Conservation (phyloP, 2,888 invertebrate genomes). For the Drosophila colorata region DNA sequence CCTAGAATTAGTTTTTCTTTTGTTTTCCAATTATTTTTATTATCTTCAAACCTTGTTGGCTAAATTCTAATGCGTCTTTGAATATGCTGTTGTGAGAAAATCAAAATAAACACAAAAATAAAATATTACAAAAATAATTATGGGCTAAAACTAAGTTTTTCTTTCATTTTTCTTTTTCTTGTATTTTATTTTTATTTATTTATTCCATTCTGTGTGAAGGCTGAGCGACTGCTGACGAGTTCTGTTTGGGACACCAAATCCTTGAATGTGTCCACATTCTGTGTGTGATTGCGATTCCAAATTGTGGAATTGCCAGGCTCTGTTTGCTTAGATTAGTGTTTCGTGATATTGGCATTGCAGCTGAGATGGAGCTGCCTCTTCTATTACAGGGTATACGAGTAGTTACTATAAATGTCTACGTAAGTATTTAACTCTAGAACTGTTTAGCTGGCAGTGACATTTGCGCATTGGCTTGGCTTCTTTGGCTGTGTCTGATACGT, state of each 20-base stretch:
- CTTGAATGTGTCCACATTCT: conserved; percentile 1
- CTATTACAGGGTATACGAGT: conserved; percentile 18
- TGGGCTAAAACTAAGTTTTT: conserved; percentile 23
- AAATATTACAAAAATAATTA: conserved; percentile 14
- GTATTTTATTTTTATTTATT: background rate
- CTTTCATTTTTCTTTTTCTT: background rate
- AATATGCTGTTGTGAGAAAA: conserved; percentile 58
- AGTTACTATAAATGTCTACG: conserved; percentile 12
- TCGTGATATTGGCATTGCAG: conserved; percentile 42
- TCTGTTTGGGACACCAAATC: conserved; percentile 21
- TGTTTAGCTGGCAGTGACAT: conserved; percentile 64
- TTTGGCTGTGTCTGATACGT: conserved; percentile 51
- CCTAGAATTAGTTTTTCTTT: conserved; percentile 33
- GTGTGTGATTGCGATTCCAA: background rate
- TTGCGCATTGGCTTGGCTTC: conserved; percentile 69
- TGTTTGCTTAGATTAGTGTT: conserved; percentile 8
- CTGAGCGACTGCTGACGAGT: conserved; percentile 23
- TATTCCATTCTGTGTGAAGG: conserved; percentile 5
- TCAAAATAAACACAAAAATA: conserved; percentile 5
- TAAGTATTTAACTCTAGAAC: conserved; percentile 32
- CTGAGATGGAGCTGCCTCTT: conserved; percentile 14
- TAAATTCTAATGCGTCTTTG: conserved; percentile 79
- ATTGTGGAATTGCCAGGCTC: conserved; percentile 15
- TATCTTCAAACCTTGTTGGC: conserved; percentile 49
- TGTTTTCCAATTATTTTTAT: conserved; percentile 32